Base-by-base conservation (phyloP, 2,113 vertebrate genomes). In the Cathartes aura region DNA sequence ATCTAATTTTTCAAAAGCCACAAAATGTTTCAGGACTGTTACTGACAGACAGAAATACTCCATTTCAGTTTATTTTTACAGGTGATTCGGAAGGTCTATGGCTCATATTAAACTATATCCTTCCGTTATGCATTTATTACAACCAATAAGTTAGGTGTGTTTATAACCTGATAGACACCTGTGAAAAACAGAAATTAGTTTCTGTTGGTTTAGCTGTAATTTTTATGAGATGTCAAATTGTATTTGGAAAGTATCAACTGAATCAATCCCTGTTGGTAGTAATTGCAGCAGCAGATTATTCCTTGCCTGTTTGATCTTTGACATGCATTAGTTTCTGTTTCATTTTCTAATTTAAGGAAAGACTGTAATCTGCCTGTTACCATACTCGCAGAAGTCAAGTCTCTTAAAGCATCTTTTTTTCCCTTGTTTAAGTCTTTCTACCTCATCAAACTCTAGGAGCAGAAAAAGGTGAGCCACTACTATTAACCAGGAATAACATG, bases 131-230 rank as follows among this genome's bases (percentile, higher is more conserved):
- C 90, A 86, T 97, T 89, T 93, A 83, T 78, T 96, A 86, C 88
- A 68, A 70, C 48, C 59, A 97, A 52, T 90, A 97, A 94, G 68
- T 95, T 89, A 89, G 73, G 38, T 48, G 63, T 86, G 71, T 96
- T 97, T 96, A 97, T 90, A 97, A 96, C n/a, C 81, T 93, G 92
- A 78, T 86, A 95, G 92, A 96, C 95, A 97, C 90, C 76, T 97
- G 56, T 95, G 87, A 66, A 97, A 96, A 90, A 79, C 67, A 97
- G 71, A 92, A 89, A 89, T 93, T 94, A 89, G 42, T 95, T 97
- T 97, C 94, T 97, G 87, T 93, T 95, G 79, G 63, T 96, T 97
- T 96, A 95, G 91, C 95, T 96, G 84, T 94, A 94, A 91, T 74
- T 95, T 97, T 97, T 95, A 91, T 94, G 72, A 94, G 62, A 86